Percentiles rank a stretch among this genome's conserved stretches.
Conservation (phyloP, 1,140 invertebrate genomes). For the Lucilia sericata region DNA sequence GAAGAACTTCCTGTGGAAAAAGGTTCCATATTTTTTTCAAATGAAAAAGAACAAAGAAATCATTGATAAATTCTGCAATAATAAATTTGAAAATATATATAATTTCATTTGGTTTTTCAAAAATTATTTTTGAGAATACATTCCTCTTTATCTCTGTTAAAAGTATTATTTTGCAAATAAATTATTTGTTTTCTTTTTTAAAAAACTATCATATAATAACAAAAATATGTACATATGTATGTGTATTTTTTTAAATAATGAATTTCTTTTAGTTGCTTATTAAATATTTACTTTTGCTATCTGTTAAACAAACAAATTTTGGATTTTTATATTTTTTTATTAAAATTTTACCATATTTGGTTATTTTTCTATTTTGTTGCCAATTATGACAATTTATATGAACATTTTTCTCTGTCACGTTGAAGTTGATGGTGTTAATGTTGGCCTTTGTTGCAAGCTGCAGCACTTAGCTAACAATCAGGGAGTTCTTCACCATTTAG, state of each 20-base stretch:
- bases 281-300: constrained; percentile 14
- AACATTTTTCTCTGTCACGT: neutral
- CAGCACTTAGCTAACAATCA: neutral
- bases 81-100: too few species aligned
- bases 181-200: neutral
- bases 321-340: neutral
- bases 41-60: too few species aligned
- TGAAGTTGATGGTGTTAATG: neutral
- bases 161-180: neutral
- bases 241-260: neutral
- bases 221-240: neutral
- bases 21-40: too few species aligned
- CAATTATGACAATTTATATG: neutral
- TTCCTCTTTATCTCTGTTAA: neutral
- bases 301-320: neutral
- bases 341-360: constrained; percentile 3
- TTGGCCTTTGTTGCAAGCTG: neutral
- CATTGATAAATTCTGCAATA: too few species aligned
- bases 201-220: neutral
- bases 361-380: neutral
- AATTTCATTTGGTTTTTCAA: too few species aligned
- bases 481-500: neutral
- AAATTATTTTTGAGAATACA: neutral
- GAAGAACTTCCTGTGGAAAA: too few species aligned
- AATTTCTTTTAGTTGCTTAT: neutral